Evolutionary conservation across 2,888 invertebrate genomes (phyloP).

Genomic region (Mactromeris polynyma): DNA sequence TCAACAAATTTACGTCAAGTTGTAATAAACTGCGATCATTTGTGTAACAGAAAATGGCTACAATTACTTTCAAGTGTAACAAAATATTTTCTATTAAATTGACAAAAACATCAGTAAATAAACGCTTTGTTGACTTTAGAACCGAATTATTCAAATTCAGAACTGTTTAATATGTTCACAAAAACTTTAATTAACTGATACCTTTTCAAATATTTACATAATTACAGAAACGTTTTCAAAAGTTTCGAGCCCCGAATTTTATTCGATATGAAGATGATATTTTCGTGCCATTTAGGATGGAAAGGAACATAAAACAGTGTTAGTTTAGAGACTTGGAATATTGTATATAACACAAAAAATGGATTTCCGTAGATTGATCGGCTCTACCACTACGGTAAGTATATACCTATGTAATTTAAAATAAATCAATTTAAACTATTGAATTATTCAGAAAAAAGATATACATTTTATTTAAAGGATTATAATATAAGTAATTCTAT

Average conservation of each 20-base stretch:
- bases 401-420: not conserved
- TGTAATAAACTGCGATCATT: not conserved
- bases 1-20: not conserved
- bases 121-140: not conserved
- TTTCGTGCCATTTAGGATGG: not conserved
- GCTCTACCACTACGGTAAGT: not conserved
- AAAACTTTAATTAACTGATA: not conserved
- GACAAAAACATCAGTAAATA: conserved; percentile 6
- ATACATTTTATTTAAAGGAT: too few relatives aligned
- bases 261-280: not conserved
- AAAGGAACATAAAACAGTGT: not conserved
- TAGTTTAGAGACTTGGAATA: not conserved
- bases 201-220: conserved; percentile 1
- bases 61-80: not conserved
- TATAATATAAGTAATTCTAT: too few relatives aligned
- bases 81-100: not conserved
- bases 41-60: not conserved
- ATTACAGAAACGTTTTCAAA: not conserved
- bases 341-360: not conserved
- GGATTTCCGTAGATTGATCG: not conserved
- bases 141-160: not conserved
- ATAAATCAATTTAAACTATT: too few relatives aligned
- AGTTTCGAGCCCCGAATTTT: not conserved
- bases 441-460: too few relatives aligned
- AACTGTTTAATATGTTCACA: not conserved